A percentile compares a stretch with the other conserved stretches of the same genome.
These are phyloP conservation scores for Halictus ligatus DNA, from an alignment of 2,888 invertebrate species.

Conservation along the genomic window DNA sequence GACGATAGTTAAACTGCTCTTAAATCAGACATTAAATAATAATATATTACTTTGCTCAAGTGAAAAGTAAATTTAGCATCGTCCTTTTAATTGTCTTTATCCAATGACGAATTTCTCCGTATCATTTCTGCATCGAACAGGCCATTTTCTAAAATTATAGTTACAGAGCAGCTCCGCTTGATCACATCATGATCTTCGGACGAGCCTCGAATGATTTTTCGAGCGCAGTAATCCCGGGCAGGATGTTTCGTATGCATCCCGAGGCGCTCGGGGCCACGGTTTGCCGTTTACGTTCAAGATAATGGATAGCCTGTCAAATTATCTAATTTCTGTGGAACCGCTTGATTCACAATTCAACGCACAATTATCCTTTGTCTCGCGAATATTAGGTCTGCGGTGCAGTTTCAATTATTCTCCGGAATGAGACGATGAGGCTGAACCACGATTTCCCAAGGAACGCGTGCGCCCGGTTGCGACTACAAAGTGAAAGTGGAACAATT, in stretches of 20 bases:
- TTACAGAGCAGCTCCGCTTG: not conserved
- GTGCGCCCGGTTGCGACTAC: not conserved
- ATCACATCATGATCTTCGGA: not conserved
- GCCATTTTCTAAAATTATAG: too few relatives aligned
- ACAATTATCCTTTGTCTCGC: conserved; percentile 38
- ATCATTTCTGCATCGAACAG: too few relatives aligned
- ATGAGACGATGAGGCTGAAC: conserved; percentile 22
- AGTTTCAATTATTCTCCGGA: conserved; percentile 38
- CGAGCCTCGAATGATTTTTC: not conserved
- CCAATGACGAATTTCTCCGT: too few relatives aligned
- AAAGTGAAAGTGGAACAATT: conserved; percentile 51
- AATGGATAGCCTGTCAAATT: conserved; percentile 6
- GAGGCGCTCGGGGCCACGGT: not conserved
- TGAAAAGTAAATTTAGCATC: too few relatives aligned
- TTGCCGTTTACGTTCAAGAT: not conserved
- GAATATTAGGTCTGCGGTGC: conserved; percentile 24
- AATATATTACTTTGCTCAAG: too few relatives aligned
- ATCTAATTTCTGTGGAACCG: conserved; percentile 23
- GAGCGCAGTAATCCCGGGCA: not conserved
- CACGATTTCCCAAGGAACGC: conserved; percentile 28
- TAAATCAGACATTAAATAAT: too few relatives aligned
- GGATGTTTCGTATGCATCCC: not conserved
- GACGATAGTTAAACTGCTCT: not conserved
- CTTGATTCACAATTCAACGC: conserved; percentile 21
- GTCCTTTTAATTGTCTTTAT: too few relatives aligned